Evolutionary conservation across 2,113 vertebrate genomes (phyloP).

Genomic region (Engystomops pustulosus): DNA sequence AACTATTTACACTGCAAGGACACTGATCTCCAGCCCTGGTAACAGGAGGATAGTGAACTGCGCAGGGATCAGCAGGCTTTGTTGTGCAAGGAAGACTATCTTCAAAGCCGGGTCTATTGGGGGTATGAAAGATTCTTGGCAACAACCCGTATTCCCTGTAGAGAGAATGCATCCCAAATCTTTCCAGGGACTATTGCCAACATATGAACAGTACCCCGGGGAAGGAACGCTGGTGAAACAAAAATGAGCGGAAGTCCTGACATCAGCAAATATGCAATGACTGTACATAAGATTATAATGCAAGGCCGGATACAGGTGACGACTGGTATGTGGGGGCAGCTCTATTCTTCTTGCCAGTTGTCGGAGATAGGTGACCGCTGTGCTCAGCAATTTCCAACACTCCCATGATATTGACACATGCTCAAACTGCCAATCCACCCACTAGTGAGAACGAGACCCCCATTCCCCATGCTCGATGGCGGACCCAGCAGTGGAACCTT

Average conservation of each 20-base stretch:
- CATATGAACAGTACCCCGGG: background rate
- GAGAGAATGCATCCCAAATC: background rate
- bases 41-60: conserved; percentile 17
- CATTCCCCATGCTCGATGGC: too few relatives aligned
- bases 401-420: too few relatives aligned
- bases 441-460: too few relatives aligned
- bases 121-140: conserved; percentile 33
- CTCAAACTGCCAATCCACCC: too few relatives aligned
- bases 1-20: conserved; percentile 47
- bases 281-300: background rate
- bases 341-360: too few relatives aligned
- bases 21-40: conserved; percentile 28
- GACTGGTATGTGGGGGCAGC: background rate
- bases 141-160: background rate
- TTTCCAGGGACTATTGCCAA: conserved; percentile 24
- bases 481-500: too few relatives aligned
- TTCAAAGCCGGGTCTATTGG: conserved; percentile 22
- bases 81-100: conserved; percentile 31
- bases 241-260: conserved; percentile 35
- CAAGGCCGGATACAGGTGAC: conserved; percentile 2
- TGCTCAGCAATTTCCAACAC: too few relatives aligned
- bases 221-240: background rate
- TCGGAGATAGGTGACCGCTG: too few relatives aligned
- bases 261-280: conserved; percentile 21
- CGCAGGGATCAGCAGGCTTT: conserved; percentile 17